Evolutionary conservation across 2,113 vertebrate genomes (phyloP).

Genomic region (Carettochelys insculpta): DNA sequence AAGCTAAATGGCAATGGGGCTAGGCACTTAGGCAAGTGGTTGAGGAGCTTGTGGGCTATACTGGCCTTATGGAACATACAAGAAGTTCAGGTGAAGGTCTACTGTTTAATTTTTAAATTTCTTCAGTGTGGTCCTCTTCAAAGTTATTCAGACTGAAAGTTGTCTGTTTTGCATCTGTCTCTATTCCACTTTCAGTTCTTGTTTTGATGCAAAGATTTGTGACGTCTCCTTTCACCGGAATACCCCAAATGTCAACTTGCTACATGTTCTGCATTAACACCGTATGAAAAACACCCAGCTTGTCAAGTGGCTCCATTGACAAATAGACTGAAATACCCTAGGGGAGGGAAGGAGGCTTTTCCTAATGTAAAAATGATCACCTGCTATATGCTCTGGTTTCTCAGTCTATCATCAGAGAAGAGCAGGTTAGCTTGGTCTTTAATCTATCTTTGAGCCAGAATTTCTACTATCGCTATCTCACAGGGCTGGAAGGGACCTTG

Average conservation of each 20-base stretch:
- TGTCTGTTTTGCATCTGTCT: conserved; percentile 54
- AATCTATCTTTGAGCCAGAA: neutral
- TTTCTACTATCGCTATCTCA: neutral
- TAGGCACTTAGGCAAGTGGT: neutral
- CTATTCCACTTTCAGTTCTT: conserved; percentile 61
- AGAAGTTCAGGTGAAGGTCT: neutral
- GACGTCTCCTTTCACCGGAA: conserved; percentile 5
- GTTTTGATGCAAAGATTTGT: conserved; percentile 62
- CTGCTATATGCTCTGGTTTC: neutral
- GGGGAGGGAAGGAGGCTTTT: neutral
- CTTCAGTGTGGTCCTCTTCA: neutral
- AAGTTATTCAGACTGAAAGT: conserved; percentile 68
- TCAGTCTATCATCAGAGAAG: neutral
- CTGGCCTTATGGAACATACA: neutral
- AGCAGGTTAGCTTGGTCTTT: neutral
- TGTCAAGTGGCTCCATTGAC: neutral
- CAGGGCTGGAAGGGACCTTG: too few relatives aligned
- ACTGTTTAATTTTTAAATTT: neutral
- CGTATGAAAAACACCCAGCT: neutral
- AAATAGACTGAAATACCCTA: neutral
- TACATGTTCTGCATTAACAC: conserved; percentile 56
- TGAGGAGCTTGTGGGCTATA: neutral
- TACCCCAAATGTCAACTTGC: conserved; percentile 58
- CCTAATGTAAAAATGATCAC: neutral
- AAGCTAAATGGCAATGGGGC: neutral